A percentile compares a stretch with the other conserved stretches of the same genome.
Evolutionary conservation across 2,113 vertebrate species (phyloP).

Genomic region (Petrocephalus zakoni): DNA sequence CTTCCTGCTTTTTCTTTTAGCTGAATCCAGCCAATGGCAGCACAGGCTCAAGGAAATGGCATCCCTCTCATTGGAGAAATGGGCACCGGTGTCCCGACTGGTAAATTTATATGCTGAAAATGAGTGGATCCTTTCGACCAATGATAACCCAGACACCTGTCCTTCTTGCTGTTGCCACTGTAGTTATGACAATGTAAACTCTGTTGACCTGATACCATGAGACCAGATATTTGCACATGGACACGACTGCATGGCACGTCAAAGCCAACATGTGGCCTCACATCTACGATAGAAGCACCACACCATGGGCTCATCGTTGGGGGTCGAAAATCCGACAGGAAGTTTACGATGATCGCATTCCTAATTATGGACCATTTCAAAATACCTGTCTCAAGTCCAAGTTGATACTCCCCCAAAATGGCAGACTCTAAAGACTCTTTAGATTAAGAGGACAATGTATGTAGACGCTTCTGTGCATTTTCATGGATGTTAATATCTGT

Average conservation of each 20-base stretch:
- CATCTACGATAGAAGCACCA: not conserved
- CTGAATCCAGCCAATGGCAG: not conserved
- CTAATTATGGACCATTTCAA: not conserved
- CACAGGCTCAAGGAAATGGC: not conserved
- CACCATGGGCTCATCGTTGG: not conserved
- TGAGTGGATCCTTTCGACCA: not conserved
- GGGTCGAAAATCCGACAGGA: not conserved
- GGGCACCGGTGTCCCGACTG: not conserved
- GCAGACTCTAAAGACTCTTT: not conserved
- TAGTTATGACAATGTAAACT: not conserved
- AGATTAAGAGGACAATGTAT: not conserved
- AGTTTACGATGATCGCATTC: not conserved
- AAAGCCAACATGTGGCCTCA: not conserved
- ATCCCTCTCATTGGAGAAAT: not conserved
- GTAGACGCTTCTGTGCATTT: not conserved
- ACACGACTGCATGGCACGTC: not conserved
- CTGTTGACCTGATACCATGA: not conserved
- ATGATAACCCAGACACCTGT: slow-evolving; percentile 28
- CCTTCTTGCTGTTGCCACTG: not conserved
- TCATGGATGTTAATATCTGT: not conserved
- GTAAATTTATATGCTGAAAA: not conserved
- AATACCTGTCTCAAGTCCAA: not conserved
- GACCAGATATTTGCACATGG: not conserved
- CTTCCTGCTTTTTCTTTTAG: not conserved
- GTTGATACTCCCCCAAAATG: not conserved